Base-by-base conservation (phyloP, 2,113 vertebrate species). In the Albula glossodonta region DNA sequence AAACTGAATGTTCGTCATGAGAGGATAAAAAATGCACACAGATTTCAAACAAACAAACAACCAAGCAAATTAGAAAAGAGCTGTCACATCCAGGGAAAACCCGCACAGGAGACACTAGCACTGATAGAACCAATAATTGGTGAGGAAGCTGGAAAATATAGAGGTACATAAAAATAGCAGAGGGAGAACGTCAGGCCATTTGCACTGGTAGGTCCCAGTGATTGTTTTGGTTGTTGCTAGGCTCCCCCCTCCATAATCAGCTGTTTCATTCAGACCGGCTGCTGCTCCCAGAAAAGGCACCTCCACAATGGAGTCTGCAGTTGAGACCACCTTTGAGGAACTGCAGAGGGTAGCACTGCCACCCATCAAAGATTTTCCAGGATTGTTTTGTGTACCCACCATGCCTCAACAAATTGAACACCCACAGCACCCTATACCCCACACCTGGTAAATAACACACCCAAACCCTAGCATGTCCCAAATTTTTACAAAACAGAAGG, bases 161-260 rank as follows among this genome's bases (percentile, higher is more conserved):
- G 70, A 74, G 8, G 50, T 51, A 9, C 5, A 53, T 51, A 81
- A 52, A 80, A 51, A 50, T 51, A 80, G 41, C 41, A 10, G 48
- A 51, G 78, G 2, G 41, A 51, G 12, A 80, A 48, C 12, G 13
- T 51, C 19, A 52, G 49, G 17, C 51, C 25, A 15, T 10, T 81
- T 53, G 19, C 53, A 22, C 50, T 8, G 50, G 80, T 48, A 81
- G 80, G 7, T 81, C 7, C 48, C 7, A 51, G 22, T 80, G 70
- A 50, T 52, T 81, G 80, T 81, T 81, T 81, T 81, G 80, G 9
- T 52, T 51, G 80, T 81, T 52, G 51, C 50, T 81, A 52, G 80
- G 80, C n/a, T 81, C 19, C 80, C 63, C 49, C 80, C 51, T n/a
- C 50, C 22, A n/a, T 52, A 81, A 81, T 52, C 50, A 51, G 15